These are phyloP conservation scores for Plecturocebus donacophilus DNA, from an alignment of 2,113 vertebrate genomes.

Conservation along the genomic window DNA sequence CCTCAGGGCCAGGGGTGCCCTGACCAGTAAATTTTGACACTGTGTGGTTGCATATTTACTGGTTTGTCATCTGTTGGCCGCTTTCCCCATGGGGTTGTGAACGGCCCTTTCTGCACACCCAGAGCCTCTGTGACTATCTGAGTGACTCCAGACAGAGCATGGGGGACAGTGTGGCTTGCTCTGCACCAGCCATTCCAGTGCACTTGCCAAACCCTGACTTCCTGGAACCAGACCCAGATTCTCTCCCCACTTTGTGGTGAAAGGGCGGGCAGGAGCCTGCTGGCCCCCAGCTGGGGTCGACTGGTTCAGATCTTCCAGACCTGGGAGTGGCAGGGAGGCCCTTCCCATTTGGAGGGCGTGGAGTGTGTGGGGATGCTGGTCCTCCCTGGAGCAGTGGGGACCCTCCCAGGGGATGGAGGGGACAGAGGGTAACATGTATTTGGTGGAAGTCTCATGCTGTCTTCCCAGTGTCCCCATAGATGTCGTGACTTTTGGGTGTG, in stretches of 20 bases:
- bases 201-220: background rate
- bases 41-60: background rate
- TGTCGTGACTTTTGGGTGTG: background rate
- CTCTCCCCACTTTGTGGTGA: background rate
- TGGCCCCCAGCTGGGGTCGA: accelerated
- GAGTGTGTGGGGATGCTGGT: background rate
- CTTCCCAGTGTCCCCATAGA: background rate
- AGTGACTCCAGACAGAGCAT: background rate
- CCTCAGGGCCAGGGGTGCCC: no score
- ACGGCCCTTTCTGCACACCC: background rate
- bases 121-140: background rate
- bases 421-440: no score
- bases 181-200: background rate
- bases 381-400: background rate
- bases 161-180: background rate
- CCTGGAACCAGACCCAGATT: background rate
- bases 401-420: background rate
- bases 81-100: background rate
- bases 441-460: background rate
- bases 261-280: background rate
- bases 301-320: background rate
- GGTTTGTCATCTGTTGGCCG: background rate
- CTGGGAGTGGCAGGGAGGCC: background rate
- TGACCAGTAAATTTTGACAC: background rate
- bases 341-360: background rate